Evolutionary conservation across 2,797 vertebrate species (phyloP).

Genomic region (Alosa sapidissima): DNA sequence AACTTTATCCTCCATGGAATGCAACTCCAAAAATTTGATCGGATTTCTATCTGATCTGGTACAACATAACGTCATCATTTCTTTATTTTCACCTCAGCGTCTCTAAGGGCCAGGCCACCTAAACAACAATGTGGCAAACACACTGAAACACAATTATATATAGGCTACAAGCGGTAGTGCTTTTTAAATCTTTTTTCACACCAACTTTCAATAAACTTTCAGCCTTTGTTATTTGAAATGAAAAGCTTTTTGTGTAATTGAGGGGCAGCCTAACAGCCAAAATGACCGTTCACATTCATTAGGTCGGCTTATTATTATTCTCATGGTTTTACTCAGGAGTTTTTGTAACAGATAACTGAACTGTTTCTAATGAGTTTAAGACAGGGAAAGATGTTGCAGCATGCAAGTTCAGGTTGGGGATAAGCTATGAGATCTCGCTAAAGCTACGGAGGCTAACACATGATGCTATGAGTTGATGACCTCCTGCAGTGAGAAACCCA

Average conservation of each 20-base stretch:
- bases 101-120: not conserved
- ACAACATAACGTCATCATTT: not conserved
- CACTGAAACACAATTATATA: not conserved
- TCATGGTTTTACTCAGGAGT: not conserved
- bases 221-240: not conserved
- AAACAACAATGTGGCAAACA: not conserved
- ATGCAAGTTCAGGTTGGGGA: not conserved
- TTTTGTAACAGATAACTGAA: slow-evolving; percentile 20
- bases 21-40: not conserved
- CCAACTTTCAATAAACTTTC: not conserved
- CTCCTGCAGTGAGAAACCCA: not conserved
- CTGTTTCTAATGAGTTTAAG: not conserved
- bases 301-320: slow-evolving; percentile 1
- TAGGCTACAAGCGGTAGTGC: not conserved
- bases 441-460: not conserved
- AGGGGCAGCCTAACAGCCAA: not conserved
- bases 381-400: not conserved
- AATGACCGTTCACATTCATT: not conserved
- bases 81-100: not conserved
- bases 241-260: not conserved
- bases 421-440: not conserved
- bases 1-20: not conserved
- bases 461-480: not conserved
- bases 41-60: not conserved
- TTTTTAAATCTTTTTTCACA: not conserved